Base-by-base conservation (phyloP, 2,797 vertebrate species). In the Microctenopoma lineatum region DNA sequence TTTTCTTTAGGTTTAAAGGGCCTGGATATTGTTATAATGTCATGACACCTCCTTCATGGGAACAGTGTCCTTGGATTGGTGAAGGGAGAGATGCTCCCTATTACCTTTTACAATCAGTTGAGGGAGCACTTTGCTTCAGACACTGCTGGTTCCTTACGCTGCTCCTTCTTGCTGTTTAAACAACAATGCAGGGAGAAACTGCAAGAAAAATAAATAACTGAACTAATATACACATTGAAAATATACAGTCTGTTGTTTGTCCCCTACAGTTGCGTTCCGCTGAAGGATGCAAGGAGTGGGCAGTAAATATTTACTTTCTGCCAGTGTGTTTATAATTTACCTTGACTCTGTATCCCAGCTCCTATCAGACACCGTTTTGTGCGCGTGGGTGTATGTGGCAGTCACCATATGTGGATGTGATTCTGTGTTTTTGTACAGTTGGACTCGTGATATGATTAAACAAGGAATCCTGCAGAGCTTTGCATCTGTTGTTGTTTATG, bases 391-490 rank as follows among this genome's bases (percentile, higher is more conserved):
- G 66, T 58, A 21, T 29, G 72, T 68, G 71, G 53, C 57, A 52
- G 55, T 54, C 69, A 29, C 63, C 73, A 53, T 73, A 79, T 75
- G 83, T 79, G 61, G 18, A 59, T 55, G 58, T 60, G 50, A 42
- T 7, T 32, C 60, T 18, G 54, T 55, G 75, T 48, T 42, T 66
- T 59, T 68, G 51, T 64, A 56, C 10, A 47, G 29, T 51, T 72
- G 59, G 54, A 80, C 34, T 32, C 25, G 6, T 58, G 62, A 62
- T 68, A 47, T 63, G 70, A 77, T 70, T 62, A 54, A 75, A 70
- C 39, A 36, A 65, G 64, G 64, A 52, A 27, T 77, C 81, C 79
- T 75, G 77, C 75, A 75, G 75, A 73, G 76, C 80, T 79, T 81
- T 73, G 75, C 74, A 80, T 81, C 75, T 80, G 79, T 63, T 76